phyloP scores from a whole-genome alignment of 2,888 invertebrate species.

The Aphodius sticticus region DNA sequence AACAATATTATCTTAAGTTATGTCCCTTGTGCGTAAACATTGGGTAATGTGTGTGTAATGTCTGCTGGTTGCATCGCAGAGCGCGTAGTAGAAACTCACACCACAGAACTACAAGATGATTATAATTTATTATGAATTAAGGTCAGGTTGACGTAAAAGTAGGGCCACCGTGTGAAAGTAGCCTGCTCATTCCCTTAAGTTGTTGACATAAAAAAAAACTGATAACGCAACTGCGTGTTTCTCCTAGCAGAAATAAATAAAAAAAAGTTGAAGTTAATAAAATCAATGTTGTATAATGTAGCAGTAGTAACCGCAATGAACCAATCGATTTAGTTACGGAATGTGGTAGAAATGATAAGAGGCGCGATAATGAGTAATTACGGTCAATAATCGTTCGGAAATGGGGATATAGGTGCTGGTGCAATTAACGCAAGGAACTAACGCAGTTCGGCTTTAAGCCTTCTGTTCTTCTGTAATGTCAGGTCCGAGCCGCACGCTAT shows the following conservation, averaged over 20 bases:
- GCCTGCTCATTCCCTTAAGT: too few relatives aligned
- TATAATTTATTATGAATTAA: background rate
- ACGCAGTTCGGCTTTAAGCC: background rate
- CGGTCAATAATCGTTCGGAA: background rate
- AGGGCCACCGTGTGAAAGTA: too few relatives aligned
- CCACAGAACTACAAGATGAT: background rate
- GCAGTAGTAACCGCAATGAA: background rate
- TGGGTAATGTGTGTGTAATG: background rate
- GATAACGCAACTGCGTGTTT: too few relatives aligned
- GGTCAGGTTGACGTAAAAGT: background rate
- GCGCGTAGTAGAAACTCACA: too few relatives aligned
- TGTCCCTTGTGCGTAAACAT: background rate
- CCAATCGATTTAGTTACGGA: background rate
- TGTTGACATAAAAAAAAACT: too few relatives aligned
- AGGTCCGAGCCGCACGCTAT: background rate
- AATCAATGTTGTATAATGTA: background rate
- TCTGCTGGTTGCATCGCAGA: background rate
- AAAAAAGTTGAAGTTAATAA: too few relatives aligned
- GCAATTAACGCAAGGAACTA: background rate
- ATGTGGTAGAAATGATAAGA: constrained; percentile 4
- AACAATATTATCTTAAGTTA: background rate
- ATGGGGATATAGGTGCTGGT: background rate
- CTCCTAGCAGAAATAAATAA: too few relatives aligned
- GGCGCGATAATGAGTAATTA: background rate
- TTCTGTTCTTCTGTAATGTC: background rate